These are phyloP conservation scores for Paratilapia polleni DNA, from an alignment of 2,113 vertebrate genomes.

Conservation along the genomic window DNA sequence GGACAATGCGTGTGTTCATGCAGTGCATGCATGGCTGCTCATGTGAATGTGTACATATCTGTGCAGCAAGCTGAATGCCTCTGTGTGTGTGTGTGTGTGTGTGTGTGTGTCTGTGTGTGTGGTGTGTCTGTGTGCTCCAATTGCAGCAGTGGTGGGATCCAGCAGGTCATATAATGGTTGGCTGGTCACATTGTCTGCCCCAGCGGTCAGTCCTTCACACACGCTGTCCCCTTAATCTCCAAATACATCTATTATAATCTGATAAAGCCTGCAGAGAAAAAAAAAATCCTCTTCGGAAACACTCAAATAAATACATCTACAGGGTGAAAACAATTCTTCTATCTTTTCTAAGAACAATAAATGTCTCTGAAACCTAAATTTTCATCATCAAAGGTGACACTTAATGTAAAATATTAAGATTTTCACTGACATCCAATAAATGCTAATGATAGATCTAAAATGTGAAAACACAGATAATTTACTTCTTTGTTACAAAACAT, in stretches of 20 bases:
- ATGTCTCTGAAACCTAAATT: neutral
- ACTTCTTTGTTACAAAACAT: neutral
- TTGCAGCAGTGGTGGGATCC: constrained; percentile 40
- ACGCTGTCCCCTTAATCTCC: constrained; percentile 59
- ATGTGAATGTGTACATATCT: constrained; percentile 33
- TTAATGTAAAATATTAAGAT: neutral
- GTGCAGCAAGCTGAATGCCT: neutral
- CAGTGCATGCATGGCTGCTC: constrained; percentile 29
- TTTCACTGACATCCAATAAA: neutral
- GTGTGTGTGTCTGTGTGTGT: constrained; percentile 32
- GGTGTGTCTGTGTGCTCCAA: neutral
- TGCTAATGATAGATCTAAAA: neutral
- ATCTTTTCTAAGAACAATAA: neutral
- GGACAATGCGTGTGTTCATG: constrained; percentile 29
- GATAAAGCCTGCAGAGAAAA: constrained; percentile 34
- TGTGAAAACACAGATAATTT: neutral
- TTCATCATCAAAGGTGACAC: neutral
- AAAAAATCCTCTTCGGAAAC: constrained; percentile 19
- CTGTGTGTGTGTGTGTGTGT: constrained; percentile 26
- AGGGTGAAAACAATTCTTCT: neutral
- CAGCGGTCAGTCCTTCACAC: constrained; percentile 57
- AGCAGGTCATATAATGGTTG: constrained; percentile 67
- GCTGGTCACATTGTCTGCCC: constrained; percentile 64
- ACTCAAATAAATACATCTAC: neutral
- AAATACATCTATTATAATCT: constrained; percentile 58